Percentiles rank a stretch among this genome's conserved stretches.
Conservation (phyloP, 2,797 vertebrate species). For the Coreius guichenoti region DNA sequence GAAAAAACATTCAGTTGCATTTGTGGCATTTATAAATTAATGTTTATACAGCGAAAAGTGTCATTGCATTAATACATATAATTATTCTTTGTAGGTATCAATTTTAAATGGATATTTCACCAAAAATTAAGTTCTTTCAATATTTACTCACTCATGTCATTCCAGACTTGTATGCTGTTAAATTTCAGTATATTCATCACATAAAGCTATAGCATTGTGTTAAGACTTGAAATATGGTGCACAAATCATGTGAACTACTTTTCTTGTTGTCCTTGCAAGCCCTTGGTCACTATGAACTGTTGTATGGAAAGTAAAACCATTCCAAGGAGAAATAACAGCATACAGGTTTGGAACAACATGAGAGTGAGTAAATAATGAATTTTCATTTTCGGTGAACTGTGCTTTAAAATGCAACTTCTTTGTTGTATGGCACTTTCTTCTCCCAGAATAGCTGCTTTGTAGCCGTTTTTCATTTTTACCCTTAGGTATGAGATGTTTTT, state of each 20-base stretch:
- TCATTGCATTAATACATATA: background rate
- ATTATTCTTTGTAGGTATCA: background rate
- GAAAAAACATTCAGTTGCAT: background rate
- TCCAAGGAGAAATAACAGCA: background rate
- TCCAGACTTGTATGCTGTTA: background rate
- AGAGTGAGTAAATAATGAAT: constrained; percentile 35
- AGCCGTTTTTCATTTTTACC: constrained; percentile 28
- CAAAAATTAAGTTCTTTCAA: background rate
- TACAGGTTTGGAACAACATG: background rate
- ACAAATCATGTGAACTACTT: background rate
- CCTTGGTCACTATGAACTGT: background rate
- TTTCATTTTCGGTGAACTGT: constrained; percentile 19
- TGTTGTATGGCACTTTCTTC: constrained; percentile 27
- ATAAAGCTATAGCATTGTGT: background rate
- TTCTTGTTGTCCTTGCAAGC: background rate
- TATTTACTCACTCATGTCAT: background rate
- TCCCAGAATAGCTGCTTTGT: constrained; percentile 38
- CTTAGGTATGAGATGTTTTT: constrained; percentile 37
- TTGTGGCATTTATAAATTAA: background rate
- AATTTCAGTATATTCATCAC: background rate
- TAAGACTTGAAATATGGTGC: background rate
- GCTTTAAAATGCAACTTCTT: constrained; percentile 38
- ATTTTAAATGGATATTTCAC: background rate
- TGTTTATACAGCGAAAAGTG: background rate
- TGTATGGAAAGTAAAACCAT: background rate